Percentiles rank a stretch among this genome's conserved stretches.
Conservation (phyloP, 1,140 invertebrate species). For the Aleiodes sp. region DNA sequence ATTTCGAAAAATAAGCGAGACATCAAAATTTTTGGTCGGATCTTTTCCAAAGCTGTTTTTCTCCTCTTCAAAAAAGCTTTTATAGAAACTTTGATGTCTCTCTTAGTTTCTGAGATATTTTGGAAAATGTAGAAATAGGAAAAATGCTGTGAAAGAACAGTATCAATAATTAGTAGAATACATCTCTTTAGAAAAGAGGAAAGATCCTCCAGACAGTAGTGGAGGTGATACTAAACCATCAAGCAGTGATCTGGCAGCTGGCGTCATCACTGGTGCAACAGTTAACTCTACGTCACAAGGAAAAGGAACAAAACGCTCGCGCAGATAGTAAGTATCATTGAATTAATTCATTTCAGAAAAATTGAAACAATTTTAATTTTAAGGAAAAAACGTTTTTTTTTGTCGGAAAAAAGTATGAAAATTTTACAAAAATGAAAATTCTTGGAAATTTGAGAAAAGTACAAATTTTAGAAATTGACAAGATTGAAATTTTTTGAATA, state of each 20-base stretch:
- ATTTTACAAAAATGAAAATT: too few relatives aligned
- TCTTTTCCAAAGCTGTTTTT: too few relatives aligned
- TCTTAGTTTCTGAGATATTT: too few relatives aligned
- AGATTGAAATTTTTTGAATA: too few relatives aligned
- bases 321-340: constrained; percentile 77
- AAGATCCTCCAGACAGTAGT: constrained; percentile 79
- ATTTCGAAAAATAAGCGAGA: too few relatives aligned
- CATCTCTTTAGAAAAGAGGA: constrained; percentile 81
- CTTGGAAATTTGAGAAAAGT: too few relatives aligned
- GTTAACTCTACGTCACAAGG: constrained; percentile 69
- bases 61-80: too few relatives aligned
- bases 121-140: too few relatives aligned
- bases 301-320: constrained; percentile 76
- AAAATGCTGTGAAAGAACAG: constrained; percentile 11
- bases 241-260: constrained; percentile 67
- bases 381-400: constrained; percentile 8
- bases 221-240: constrained; percentile 78
- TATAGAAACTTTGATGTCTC: too few relatives aligned
- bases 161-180: constrained; percentile 62
- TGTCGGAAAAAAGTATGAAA: too few relatives aligned
- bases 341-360: constrained; percentile 12
- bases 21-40: too few relatives aligned
- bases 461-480: too few relatives aligned
- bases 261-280: constrained; percentile 66
- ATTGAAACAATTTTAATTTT: constrained; percentile 5